Evolutionary conservation across 2,888 invertebrate species (phyloP), one percentile per base, ranked within the genome.

Genomic region (Spisula subtruncata): DNA sequence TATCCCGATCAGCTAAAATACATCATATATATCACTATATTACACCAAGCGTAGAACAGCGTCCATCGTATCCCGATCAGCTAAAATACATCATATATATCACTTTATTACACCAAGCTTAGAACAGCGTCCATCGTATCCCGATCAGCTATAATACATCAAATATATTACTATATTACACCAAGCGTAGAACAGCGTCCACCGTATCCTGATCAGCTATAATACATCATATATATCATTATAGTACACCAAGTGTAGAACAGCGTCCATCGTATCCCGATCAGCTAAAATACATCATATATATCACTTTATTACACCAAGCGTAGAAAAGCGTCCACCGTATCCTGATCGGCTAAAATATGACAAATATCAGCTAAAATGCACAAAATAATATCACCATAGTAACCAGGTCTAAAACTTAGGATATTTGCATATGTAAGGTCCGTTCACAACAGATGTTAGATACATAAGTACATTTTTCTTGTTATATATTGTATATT

Each of bases 11-110:
- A 71, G 82, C 91, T 91, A 80, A 80, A 83, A 89, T 20, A 83
- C 25, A 66, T 25, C n/a, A n/a, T 2, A 66, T 66, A 25, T 25
- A n/a, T 51, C 12, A 51, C 14, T 51, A 8, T 89, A 88, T 32
- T 96, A 89, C 56, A 96, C 82, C 60, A 95, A 92, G 81, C 94
- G 91, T 90, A 96, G 85, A 35, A 94, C 94, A 8, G 89, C 90
- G 48, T 94, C 94, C 51, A 95, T 90, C 56, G 85, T 82, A 46
- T 92, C 92, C 60, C 86, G 29, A 56, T 87, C 89, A 66, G 82
- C 91, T 91, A 79, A 79, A 83, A 89, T 18, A 41, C 41, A 41
- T 41, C 41, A 41, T 41, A 41, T 41, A 41, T 41, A 41, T 5
- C 8, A 41, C 41, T 8, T 5, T 41, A 8, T 41, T 5, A 41